Conservation (phyloP, 2,888 invertebrate species). For the Pomacea canaliculata region DNA sequence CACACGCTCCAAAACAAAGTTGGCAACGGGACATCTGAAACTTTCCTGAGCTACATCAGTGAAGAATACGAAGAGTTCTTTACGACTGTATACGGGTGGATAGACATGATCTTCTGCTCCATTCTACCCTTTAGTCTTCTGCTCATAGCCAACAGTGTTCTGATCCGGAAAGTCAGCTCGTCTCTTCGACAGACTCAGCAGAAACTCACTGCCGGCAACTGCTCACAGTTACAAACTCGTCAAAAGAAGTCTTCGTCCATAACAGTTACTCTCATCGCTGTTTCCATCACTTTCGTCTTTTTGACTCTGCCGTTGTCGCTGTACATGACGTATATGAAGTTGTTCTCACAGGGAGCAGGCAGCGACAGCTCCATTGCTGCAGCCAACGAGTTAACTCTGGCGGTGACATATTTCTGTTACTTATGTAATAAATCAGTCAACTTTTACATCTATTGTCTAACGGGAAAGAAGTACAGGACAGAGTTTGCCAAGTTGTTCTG, state of each 20-base stretch:
- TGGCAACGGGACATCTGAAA: background rate
- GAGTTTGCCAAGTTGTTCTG: background rate
- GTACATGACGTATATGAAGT: background rate
- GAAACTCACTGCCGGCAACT: background rate
- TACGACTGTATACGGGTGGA: background rate
- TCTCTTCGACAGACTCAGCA: conserved; percentile 3
- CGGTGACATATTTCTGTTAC: background rate
- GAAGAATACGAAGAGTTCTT: conserved; percentile 10
- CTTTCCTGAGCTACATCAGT: background rate
- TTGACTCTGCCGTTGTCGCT: conserved; percentile 1
- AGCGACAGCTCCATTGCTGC: background rate
- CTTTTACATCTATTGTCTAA: conserved; percentile 15
- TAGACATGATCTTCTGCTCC: background rate
- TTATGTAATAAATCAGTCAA: conserved; percentile 12
- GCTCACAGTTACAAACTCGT: background rate
- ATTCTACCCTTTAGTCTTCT: conserved; percentile 13
- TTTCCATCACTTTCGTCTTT: conserved; percentile 14
- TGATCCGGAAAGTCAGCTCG: conserved; percentile 1
- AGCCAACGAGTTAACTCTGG: background rate
- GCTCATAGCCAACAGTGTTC: conserved; percentile 4
- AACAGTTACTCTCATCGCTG: conserved; percentile 8
- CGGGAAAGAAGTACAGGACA: conserved; percentile 5
- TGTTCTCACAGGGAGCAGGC: background rate
- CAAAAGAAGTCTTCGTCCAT: conserved; percentile 11
- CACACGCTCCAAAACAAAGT: background rate